Percentiles rank a stretch among this genome's conserved stretches.
These are phyloP conservation scores for Temnothorax ravouxi DNA, from an alignment of 2,888 invertebrate genomes.

Conservation along the genomic window DNA sequence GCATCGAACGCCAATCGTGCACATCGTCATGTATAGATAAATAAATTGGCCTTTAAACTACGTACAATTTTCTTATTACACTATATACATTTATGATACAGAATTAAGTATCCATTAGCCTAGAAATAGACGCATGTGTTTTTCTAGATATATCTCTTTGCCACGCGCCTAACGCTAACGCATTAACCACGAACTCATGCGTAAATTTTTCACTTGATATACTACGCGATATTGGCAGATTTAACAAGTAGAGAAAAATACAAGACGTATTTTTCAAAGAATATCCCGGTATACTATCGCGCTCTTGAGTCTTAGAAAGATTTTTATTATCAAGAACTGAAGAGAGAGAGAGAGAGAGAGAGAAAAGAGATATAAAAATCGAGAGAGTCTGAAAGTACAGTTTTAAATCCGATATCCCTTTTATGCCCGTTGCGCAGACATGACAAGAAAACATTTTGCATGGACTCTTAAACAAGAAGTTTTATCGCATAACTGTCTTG, in stretches of 20 bases:
- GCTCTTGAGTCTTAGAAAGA: neutral
- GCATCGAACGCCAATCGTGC: neutral
- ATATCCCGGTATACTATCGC: neutral
- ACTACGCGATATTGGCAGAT: neutral
- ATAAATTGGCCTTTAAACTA: slow-evolving; percentile 1
- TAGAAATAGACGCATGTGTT: neutral
- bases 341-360: neutral
- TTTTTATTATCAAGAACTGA: slow-evolving; percentile 10
- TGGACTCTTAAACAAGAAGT: slow-evolving; percentile 3
- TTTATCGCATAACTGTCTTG: neutral
- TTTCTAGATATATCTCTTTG: neutral
- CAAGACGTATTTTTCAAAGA: slow-evolving; percentile 17
- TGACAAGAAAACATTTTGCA: slow-evolving; percentile 34
- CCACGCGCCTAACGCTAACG: neutral
- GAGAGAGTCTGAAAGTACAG: neutral
- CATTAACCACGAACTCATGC: slow-evolving; percentile 20
- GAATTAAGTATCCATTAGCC: neutral
- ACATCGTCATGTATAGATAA: neutral
- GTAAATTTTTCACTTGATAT: neutral
- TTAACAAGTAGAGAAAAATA: slow-evolving; percentile 20
- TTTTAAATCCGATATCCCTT: slow-evolving; percentile 38
- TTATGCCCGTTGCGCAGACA: neutral
- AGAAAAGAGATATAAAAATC: too few species aligned
- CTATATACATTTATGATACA: neutral
- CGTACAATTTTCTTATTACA: neutral